Base-by-base conservation (phyloP, 2,113 vertebrate species). In the Saimiri boliviensis region DNA sequence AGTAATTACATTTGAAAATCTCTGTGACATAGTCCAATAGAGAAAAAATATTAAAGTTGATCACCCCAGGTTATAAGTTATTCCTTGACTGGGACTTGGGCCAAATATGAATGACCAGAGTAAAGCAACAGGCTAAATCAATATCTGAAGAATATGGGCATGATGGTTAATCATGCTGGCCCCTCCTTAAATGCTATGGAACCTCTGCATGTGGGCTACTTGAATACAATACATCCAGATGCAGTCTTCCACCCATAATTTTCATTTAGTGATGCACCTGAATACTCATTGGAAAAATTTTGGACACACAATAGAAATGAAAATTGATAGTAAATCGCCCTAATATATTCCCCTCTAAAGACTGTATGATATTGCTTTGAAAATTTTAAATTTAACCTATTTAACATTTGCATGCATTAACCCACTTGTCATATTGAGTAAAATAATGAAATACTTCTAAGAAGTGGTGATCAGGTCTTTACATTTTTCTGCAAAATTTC, bases 1-100 rank as follows among this genome's bases (percentile, higher is more conserved):
- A 92, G 90, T 84, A 23, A 89, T 35, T 87, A 95, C 80, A 96
- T 87, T 74, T 91, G 87, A 83, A 96, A 95, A 89, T 84, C 10
- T 20, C 27, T 96, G 60, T 93, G 68, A 93, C 17, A 52, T 86
- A 27, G 52, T 73, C 42, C 58, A 90, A 79, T 77, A 79, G 3
- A 35, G 9, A 96, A 93, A 54, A 92, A 3, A 92, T 82, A 95
- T 60, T 94, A 90, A 32, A 63, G 32, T 60, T 95, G 54, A 97
- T 95, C 95, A 84, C 1, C 9, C 8, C 90, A 25, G 35, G 60
- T 90, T 94, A 52, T 94, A 92, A 89, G 1, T 89, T 92, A 68
- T 12, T 79, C 17, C 23, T n/a, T 83, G 32, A 42, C 52, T 96
- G 84, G 60, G 2, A 91, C 10, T 47, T 93, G 63, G 49, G 47